Conservation (phyloP, 2,113 vertebrate genomes). For the Cinclus cinclus region DNA sequence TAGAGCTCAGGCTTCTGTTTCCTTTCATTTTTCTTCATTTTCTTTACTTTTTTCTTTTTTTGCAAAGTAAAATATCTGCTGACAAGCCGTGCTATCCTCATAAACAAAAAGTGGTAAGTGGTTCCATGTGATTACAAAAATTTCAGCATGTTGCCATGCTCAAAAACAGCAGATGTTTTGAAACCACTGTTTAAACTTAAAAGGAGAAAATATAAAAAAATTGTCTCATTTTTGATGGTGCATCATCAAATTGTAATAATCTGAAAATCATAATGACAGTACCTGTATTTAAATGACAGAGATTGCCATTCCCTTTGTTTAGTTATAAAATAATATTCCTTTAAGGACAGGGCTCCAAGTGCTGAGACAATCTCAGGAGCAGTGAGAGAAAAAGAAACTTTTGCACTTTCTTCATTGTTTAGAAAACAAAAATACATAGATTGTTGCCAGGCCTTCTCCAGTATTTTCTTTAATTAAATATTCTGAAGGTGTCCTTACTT, state of each 20-base stretch:
- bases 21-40: neutral
- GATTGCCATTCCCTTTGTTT: neutral
- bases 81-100: neutral
- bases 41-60: neutral
- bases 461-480: neutral
- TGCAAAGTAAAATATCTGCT: neutral
- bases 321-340: neutral
- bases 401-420: neutral
- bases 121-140: neutral
- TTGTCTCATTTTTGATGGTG: neutral
- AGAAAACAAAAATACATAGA: neutral
- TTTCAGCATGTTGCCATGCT: neutral
- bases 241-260: neutral
- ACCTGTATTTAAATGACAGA: neutral
- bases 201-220: neutral
- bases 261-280: neutral
- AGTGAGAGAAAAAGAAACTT: neutral
- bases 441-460: neutral
- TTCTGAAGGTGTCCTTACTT: neutral
- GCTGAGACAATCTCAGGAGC: neutral
- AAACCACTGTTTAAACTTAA: neutral
- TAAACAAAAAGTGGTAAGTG: neutral
- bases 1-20: neutral
- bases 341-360: neutral
- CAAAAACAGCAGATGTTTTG: neutral